Percentiles rank a stretch among this genome's conserved stretches.
These are phyloP conservation scores for Triplophysa bombifrons DNA, from an alignment of 2,797 vertebrate species.

Conservation along the genomic window DNA sequence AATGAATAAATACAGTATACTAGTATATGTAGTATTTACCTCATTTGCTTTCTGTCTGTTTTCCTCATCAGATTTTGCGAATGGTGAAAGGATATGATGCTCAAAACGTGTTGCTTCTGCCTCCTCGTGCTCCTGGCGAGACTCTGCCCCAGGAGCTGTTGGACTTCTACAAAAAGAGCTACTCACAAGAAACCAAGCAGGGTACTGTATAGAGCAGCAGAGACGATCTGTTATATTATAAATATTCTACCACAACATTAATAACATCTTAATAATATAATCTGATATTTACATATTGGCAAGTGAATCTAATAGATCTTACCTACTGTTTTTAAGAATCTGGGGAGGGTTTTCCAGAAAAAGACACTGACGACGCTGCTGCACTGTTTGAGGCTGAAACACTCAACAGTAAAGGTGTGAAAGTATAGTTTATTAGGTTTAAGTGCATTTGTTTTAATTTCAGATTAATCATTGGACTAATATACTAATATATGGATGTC, in stretches of 20 bases:
- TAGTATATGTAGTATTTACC: too few species aligned
- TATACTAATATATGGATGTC: neutral
- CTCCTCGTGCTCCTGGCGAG: constrained; percentile 79
- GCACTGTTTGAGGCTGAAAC: constrained; percentile 19
- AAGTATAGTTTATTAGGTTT: neutral
- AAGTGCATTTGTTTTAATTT: neutral
- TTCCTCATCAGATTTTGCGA: constrained; percentile 77
- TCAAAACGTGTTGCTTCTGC: constrained; percentile 79
- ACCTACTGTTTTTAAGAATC: constrained; percentile 33
- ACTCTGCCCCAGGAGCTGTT: constrained; percentile 82
- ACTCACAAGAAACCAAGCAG: constrained; percentile 54
- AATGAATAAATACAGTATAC: neutral
- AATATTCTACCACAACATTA: neutral
- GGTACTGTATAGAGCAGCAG: constrained; percentile 50
- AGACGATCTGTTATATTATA: neutral
- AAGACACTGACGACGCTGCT: constrained; percentile 37
- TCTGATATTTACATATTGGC: neutral
- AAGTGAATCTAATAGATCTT: constrained; percentile 29
- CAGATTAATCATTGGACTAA: neutral
- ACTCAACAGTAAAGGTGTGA: neutral
- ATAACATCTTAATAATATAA: neutral
- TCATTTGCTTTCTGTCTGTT: neutral
- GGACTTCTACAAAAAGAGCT: constrained; percentile 76
- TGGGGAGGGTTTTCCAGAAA: neutral
- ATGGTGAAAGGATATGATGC: constrained; percentile 77